Conservation (phyloP, 2,797 vertebrate species). For the Sphaeramia orbicularis region DNA sequence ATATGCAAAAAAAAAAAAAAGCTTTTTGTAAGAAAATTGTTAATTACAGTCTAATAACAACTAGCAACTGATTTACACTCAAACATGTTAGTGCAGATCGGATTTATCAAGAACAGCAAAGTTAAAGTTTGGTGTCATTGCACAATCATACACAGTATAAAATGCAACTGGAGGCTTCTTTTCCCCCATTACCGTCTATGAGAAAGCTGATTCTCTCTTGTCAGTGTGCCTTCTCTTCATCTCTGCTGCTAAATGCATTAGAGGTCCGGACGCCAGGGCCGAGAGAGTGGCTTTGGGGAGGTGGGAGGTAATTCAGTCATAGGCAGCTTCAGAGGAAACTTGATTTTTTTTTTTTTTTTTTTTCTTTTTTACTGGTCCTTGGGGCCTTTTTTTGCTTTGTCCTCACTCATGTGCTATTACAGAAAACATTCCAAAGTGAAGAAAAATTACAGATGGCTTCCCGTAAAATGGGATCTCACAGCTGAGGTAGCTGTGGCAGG, state of each 20-base stretch:
- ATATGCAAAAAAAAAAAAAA: too few relatives aligned
- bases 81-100: too few relatives aligned
- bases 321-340: constrained; percentile 30
- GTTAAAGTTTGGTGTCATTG: too few relatives aligned
- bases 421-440: constrained; percentile 37
- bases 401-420: constrained; percentile 37
- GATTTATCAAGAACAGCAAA: too few relatives aligned
- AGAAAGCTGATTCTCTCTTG: constrained; percentile 59
- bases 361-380: constrained; percentile 53
- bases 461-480: constrained; percentile 38
- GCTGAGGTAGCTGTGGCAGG: constrained; percentile 5
- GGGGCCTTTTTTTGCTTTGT: constrained; percentile 38
- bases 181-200: constrained; percentile 50
- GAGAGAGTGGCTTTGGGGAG: constrained; percentile 23
- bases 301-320: constrained; percentile 56
- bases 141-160: too few relatives aligned
- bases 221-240: constrained; percentile 38
- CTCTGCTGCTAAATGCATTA: constrained; percentile 58
- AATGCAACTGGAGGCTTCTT: constrained; percentile 44
- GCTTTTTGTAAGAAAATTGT: too few relatives aligned
- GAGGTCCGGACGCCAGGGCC: constrained; percentile 9
- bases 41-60: too few relatives aligned
- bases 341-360: too few relatives aligned
- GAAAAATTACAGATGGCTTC: constrained; percentile 29
- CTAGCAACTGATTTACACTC: too few relatives aligned